Evolutionary conservation across 92 coral and sea anemone species (phyloP).

Genomic region (Hydrozoanthus gracilis): DNA sequence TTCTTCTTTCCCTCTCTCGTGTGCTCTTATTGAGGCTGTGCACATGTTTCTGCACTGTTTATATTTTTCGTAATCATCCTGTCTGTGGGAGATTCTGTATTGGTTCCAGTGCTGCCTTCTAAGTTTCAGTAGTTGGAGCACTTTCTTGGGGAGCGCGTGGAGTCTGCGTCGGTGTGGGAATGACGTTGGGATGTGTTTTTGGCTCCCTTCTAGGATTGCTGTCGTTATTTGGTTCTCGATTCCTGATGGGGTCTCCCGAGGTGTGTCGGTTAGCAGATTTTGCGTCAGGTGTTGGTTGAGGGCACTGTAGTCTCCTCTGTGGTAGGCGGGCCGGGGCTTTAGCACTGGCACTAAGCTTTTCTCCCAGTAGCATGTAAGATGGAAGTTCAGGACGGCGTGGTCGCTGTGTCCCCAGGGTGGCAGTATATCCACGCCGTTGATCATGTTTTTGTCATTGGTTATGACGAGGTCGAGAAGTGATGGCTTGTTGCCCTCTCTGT

Average conservation of each 20-base stretch:
- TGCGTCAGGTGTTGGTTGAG: too few species aligned
- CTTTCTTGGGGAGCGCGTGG: too few species aligned
- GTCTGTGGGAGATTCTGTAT: neutral
- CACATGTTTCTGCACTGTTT: neutral
- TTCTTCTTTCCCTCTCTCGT: neutral
- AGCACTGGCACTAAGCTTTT: too few species aligned
- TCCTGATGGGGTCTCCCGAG: too few species aligned
- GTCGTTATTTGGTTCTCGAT: too few species aligned
- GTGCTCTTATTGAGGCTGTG: neutral
- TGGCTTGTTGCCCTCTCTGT: neutral
- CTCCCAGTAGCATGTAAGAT: neutral
- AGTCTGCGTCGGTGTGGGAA: neutral
- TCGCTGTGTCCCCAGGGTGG: neutral
- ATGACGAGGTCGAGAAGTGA: neutral
- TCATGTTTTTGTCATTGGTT: neutral
- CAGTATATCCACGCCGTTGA: neutral
- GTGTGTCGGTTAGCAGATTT: too few species aligned
- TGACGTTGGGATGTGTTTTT: too few species aligned
- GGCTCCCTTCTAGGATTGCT: too few species aligned
- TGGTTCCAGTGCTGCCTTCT: neutral
- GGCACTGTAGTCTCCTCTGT: neutral
- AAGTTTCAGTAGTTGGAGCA: too few species aligned
- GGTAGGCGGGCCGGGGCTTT: neutral
- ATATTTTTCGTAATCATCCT: neutral
- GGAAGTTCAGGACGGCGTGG: neutral